phyloP scores from a whole-genome alignment of 2,888 invertebrate genomes.

The Cloeon dipterum region DNA sequence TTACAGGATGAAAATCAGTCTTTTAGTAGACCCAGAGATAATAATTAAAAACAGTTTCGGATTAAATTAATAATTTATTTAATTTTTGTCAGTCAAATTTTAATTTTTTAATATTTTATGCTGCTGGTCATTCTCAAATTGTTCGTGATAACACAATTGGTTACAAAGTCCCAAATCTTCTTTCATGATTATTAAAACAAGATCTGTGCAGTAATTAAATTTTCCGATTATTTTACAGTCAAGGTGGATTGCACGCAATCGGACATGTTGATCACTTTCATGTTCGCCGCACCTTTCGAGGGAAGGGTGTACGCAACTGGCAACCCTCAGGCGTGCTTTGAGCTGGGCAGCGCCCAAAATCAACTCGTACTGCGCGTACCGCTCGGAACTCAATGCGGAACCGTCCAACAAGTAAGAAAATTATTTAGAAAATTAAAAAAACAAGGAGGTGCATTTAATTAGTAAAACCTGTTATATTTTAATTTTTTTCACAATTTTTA shows the following conservation, averaged over 20 bases:
- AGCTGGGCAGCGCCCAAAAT: conserved; percentile 17
- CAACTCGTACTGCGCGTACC: conserved; percentile 18
- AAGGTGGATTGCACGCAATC: conserved; percentile 22
- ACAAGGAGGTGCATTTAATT: not conserved
- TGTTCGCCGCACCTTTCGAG: conserved; percentile 19
- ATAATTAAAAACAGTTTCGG: too few species aligned
- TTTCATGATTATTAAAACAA: not conserved
- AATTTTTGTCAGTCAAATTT: too few species aligned
- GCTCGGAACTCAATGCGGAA: conserved; percentile 20
- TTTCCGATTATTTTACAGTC: conserved; percentile 12
- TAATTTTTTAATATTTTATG: too few species aligned
- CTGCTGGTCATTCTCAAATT: too few species aligned
- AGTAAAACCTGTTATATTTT: not conserved
- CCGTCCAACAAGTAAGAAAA: conserved; percentile 18
- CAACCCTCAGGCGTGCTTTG: conserved; percentile 19
- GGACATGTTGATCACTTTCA: conserved; percentile 20
- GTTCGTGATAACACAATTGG: too few species aligned
- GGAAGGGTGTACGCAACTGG: conserved; percentile 21
- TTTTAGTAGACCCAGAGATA: too few species aligned
- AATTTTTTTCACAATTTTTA: too few species aligned
- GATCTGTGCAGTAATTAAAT: too few species aligned
- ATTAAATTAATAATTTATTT: too few species aligned
- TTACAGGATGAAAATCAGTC: too few species aligned
- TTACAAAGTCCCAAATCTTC: too few species aligned
- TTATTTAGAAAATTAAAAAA: not conserved